Evolutionary conservation across 2,797 vertebrate genomes (phyloP).

Genomic region (Kryptolebias ocellatus): DNA sequence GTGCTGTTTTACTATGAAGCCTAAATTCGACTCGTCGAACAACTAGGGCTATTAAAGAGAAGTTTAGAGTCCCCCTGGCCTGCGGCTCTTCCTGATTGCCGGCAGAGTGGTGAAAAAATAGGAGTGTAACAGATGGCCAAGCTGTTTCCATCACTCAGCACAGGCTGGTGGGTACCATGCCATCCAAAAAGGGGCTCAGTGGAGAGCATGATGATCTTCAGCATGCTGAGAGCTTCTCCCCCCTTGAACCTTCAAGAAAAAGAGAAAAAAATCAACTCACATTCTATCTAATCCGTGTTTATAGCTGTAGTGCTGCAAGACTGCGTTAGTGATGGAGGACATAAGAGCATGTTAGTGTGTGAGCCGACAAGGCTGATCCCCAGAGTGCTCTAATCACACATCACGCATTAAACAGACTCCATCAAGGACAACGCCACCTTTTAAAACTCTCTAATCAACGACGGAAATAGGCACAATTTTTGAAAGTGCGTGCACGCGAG

Average conservation of each 20-base stretch:
- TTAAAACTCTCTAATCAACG: slow-evolving; percentile 46
- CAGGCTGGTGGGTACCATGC: slow-evolving; percentile 67
- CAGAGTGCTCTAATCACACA: slow-evolving; percentile 51
- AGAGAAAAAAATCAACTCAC: slow-evolving; percentile 35
- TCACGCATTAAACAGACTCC: slow-evolving; percentile 36
- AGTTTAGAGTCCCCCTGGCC: slow-evolving; percentile 49
- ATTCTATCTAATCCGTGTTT: slow-evolving; percentile 24
- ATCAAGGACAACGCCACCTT: slow-evolving; percentile 47
- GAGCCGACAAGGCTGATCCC: not conserved
- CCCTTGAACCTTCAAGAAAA: slow-evolving; percentile 57
- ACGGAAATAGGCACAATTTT: slow-evolving; percentile 26
- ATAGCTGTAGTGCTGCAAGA: slow-evolving; percentile 25
- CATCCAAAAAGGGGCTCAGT: slow-evolving; percentile 62
- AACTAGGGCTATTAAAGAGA: slow-evolving; percentile 48
- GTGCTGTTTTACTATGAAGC: slow-evolving; percentile 35
- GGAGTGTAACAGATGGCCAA: slow-evolving; percentile 81
- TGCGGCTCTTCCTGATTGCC: slow-evolving; percentile 50
- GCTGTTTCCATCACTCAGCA: slow-evolving; percentile 70
- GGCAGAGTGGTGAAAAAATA: slow-evolving; percentile 78
- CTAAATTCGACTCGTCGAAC: slow-evolving; percentile 65
- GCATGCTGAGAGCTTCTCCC: slow-evolving; percentile 54
- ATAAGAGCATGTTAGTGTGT: not conserved
- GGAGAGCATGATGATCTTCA: slow-evolving; percentile 47
- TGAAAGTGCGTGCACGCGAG: slow-evolving; percentile 5
- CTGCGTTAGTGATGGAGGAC: not conserved